Evolutionary conservation across 2,888 invertebrate species (phyloP).

Genomic region (Empis stercorea): DNA sequence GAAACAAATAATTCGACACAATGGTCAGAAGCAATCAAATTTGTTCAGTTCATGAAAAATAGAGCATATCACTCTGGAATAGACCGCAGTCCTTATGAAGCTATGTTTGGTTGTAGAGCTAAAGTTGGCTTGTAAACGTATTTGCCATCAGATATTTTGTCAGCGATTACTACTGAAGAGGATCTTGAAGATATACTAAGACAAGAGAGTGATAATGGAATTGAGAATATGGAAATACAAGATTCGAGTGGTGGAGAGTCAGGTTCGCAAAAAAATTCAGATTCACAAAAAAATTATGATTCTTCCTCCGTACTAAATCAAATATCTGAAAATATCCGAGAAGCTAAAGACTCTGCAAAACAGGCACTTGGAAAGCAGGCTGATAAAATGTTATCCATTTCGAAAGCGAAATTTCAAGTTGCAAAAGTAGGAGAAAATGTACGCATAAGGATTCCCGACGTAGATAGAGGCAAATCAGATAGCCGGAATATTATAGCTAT

Average conservation of each 20-base stretch:
- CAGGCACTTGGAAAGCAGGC: too few species aligned
- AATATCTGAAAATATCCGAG: too few species aligned
- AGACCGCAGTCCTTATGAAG: slow-evolving; percentile 25
- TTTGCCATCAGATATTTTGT: neutral
- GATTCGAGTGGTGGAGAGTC: neutral
- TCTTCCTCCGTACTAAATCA: too few species aligned
- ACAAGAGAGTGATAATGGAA: neutral
- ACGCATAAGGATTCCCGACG: neutral
- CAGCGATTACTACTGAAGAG: neutral
- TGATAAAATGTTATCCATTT: neutral
- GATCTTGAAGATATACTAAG: neutral
- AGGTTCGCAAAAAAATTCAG: too few species aligned
- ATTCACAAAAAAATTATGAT: too few species aligned
- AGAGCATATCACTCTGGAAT: slow-evolving; percentile 27
- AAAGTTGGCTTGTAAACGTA: slow-evolving; percentile 8
- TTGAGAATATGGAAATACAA: neutral
- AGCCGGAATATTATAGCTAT: neutral
- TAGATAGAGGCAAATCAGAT: neutral
- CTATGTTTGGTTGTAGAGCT: slow-evolving; percentile 23
- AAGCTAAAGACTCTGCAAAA: too few species aligned
- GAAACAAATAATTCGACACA: slow-evolving; percentile 16
- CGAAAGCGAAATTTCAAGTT: neutral
- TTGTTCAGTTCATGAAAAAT: slow-evolving; percentile 34
- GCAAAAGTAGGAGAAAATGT: neutral
- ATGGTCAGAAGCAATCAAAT: slow-evolving; percentile 32